Base-by-base conservation (phyloP, 2,888 invertebrate genomes). In the Empis livida region DNA sequence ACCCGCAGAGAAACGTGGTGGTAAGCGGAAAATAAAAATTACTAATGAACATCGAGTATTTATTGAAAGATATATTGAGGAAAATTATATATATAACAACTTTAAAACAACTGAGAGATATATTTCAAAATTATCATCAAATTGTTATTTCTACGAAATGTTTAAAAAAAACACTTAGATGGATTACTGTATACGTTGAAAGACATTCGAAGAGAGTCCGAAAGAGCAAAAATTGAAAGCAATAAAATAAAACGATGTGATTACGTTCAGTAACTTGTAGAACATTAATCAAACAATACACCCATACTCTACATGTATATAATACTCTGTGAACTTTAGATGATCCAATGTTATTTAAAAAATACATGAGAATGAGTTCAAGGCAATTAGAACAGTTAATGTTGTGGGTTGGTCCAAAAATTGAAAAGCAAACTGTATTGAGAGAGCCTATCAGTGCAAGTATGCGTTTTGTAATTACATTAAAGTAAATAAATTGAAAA, bases 1-100 rank as follows among this genome's bases (percentile, higher is more conserved):
- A n/a, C n/a, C n/a, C 27, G 30, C 11, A 42, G 6, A 42, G 16
- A 11, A 27, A 42, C 27, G 42, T 30, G 42, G 27, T 42, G 42
- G 42, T 10, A 42, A 27, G 27, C 27, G 42, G 14, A 30, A 14
- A 30, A 42, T 27, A 30, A 30, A 42, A 42, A 42, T 42, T 11
- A 42, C 27, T 14, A 42, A 42, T 30, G 42, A 42, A 30, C 42
- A 42, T 30, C 42, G 42, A 30, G 42, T 30, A 30, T 42, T 42
- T 27, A 42, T 42, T 10, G 42, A 42, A 16, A 14, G 17, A 15
- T 40, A 16, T 40, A 16, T 40, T 40, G 16, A 40, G 16, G 16
- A 16, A 42, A 42, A 42, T 42, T n/a, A n/a, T n/a, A n/a, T n/a
- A 27, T 30, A 23, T 27, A 42, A 30, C 30, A 27, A 42, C 42